A percentile compares a stretch with the other conserved stretches of the same genome.
Evolutionary conservation across 1,140 invertebrate genomes (phyloP).

Genomic region (Orchestia grillus): DNA sequence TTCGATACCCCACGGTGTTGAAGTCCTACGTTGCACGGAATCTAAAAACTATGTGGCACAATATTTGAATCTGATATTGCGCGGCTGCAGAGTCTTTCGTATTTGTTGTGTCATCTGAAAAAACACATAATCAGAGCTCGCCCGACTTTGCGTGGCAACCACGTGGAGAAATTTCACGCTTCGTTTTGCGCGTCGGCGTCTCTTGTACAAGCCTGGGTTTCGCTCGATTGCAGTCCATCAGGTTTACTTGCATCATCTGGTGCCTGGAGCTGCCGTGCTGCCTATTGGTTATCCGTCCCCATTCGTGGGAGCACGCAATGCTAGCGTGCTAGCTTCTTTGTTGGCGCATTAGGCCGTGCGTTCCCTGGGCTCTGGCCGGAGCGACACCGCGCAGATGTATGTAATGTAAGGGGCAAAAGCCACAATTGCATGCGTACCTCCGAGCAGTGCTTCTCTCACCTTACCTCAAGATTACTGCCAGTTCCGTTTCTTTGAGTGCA

Average conservation of each 20-base stretch:
- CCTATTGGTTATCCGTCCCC: conserved; percentile 18
- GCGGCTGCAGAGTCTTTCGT: not conserved
- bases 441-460: not conserved
- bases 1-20: not conserved
- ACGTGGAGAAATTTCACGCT: not conserved
- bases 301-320: not conserved
- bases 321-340: not conserved
- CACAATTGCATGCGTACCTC: not conserved
- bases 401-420: not conserved
- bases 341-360: not conserved
- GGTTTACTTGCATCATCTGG: conserved; percentile 3
- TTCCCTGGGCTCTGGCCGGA: not conserved
- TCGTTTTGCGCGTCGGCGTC: not conserved
- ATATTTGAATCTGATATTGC: not conserved
- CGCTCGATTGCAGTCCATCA: conserved; percentile 27
- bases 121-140: not conserved
- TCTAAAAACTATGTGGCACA: not conserved
- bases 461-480: not conserved
- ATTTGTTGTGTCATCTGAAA: too few relatives aligned
- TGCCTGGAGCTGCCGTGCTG: not conserved
- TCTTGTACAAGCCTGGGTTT: not conserved
- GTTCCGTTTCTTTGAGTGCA: not conserved
- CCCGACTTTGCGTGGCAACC: too few relatives aligned
- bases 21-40: not conserved
- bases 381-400: not conserved